Conservation (phyloP, 2,113 vertebrate genomes). For the Arvicanthis niloticus region DNA sequence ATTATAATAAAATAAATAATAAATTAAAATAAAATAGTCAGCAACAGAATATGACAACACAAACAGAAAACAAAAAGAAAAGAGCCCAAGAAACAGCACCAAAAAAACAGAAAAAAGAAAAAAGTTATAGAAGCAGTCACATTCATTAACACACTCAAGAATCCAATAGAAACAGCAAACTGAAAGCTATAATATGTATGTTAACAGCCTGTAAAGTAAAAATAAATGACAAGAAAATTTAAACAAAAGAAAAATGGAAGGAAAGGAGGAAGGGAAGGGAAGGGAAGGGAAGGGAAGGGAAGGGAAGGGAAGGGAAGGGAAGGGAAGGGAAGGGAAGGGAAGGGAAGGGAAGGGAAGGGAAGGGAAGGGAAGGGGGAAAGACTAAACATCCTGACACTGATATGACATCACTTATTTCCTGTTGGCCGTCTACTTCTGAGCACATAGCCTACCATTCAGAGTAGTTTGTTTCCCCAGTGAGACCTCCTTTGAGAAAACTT, state of each 20-base stretch:
- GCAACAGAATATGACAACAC: background rate
- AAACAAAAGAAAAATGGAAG: background rate
- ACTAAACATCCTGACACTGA: no score
- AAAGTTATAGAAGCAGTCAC: background rate
- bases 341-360: background rate
- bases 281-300: no score
- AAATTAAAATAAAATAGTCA: background rate
- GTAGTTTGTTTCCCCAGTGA: background rate
- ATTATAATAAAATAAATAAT: background rate
- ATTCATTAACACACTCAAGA: background rate
- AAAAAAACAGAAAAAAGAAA: background rate
- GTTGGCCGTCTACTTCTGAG: background rate
- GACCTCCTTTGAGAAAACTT: background rate
- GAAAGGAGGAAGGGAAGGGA: background rate
- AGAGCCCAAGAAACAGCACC: background rate
- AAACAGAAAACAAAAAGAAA: background rate
- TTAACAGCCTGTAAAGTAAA: background rate
- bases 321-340: no score
- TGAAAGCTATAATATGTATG: background rate
- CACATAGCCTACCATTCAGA: background rate
- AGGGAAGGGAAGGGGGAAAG: no score
- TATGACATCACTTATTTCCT: background rate
- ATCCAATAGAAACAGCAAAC: background rate
- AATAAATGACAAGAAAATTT: background rate
- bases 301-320: no score